Percentiles rank a stretch among this genome's conserved stretches.
Evolutionary conservation across 2,797 vertebrate species (phyloP).

Genomic region (Bucorvus abyssinicus): DNA sequence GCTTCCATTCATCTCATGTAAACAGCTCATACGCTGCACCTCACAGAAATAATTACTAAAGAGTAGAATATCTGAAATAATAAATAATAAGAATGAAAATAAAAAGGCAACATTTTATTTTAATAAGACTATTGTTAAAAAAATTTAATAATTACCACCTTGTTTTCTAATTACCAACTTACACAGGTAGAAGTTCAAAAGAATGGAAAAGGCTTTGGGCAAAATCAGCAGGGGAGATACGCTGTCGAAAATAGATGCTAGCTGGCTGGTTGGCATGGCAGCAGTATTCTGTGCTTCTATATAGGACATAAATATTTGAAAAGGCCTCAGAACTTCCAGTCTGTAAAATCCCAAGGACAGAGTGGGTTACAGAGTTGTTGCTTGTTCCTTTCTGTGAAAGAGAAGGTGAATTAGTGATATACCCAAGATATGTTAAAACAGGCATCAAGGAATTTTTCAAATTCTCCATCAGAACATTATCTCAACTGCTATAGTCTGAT

Average conservation of each 20-base stretch:
- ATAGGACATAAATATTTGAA: conserved; percentile 6
- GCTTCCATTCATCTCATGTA: conserved; percentile 72
- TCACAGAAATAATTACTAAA: conserved; percentile 69
- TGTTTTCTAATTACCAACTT: conserved; percentile 50
- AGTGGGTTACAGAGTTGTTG: neutral
- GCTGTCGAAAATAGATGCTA: conserved; percentile 38
- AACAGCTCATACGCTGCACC: conserved; percentile 58
- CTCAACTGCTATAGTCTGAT: neutral
- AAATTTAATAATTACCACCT: conserved; percentile 26
- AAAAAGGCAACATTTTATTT: neutral
- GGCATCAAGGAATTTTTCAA: neutral
- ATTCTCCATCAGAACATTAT: neutral
- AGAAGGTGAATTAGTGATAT: neutral
- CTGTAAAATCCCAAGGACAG: conserved; percentile 6
- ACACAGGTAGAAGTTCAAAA: conserved; percentile 35
- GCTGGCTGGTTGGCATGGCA: conserved; percentile 44
- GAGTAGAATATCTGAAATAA: conserved; percentile 24
- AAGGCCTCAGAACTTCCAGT: neutral
- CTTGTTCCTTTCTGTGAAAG: neutral
- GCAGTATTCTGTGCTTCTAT: neutral
- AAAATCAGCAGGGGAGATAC: conserved; percentile 32
- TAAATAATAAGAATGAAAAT: conserved; percentile 27
- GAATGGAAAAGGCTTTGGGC: conserved; percentile 36
- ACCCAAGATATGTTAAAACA: neutral
- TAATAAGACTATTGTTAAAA: neutral